These are phyloP conservation scores for Merodon equestris DNA, from an alignment of 2,888 invertebrate genomes.

Conservation along the genomic window DNA sequence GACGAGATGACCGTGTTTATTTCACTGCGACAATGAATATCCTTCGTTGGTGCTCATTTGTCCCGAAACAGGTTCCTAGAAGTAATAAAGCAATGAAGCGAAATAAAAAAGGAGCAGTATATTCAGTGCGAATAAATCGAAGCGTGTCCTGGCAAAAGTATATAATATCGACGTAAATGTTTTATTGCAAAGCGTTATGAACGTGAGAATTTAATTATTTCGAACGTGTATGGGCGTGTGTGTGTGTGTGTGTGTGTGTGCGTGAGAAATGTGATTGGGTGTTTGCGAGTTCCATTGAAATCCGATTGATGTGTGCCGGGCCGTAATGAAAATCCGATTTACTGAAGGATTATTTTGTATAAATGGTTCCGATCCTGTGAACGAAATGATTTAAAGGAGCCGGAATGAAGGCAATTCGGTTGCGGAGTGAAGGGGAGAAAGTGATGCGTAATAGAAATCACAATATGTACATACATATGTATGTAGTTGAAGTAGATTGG, in stretches of 20 bases:
- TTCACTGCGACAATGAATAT: constrained; percentile 7
- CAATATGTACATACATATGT: too few species aligned
- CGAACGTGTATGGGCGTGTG: too few species aligned
- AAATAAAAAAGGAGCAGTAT: too few species aligned
- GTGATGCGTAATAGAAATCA: constrained; percentile 29
- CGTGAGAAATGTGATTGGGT: not conserved
- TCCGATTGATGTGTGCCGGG: constrained; percentile 11
- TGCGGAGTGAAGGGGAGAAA: constrained; percentile 9
- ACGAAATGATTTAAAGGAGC: not conserved
- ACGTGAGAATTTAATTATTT: constrained; percentile 45
- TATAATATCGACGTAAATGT: constrained; percentile 35
- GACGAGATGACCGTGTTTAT: not conserved
- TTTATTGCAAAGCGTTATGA: constrained; percentile 51
- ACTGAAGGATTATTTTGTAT: constrained; percentile 39
- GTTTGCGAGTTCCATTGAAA: not conserved
- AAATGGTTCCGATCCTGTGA: constrained; percentile 26
- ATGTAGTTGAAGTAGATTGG: too few species aligned
- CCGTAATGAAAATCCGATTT: constrained; percentile 28
- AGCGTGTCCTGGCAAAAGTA: constrained; percentile 16
- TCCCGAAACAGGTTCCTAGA: not conserved
- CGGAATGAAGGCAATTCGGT: constrained; percentile 3
- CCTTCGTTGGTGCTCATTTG: not conserved
- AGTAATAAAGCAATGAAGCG: constrained; percentile 19
- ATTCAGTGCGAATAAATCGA: not conserved
- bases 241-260: too few species aligned